phyloP scores from a whole-genome alignment of 2,888 invertebrate species.

The Lathronympha strigana region DNA sequence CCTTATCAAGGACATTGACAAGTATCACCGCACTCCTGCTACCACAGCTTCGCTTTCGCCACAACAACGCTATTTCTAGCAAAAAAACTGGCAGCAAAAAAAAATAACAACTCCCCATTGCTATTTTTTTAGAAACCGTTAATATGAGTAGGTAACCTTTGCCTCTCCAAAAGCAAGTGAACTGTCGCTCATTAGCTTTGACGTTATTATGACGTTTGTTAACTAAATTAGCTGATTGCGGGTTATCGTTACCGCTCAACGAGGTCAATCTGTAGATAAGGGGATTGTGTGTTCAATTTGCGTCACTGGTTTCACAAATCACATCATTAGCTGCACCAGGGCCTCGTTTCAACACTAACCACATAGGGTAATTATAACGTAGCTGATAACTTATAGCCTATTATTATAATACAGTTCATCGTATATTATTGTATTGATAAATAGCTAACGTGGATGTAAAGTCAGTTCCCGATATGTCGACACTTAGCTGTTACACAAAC shows the following conservation, averaged over 20 bases:
- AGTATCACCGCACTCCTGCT: too few relatives aligned
- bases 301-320: slow-evolving; percentile 57
- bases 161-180: slow-evolving; percentile 14
- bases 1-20: too few relatives aligned
- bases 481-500: too few relatives aligned
- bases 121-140: slow-evolving; percentile 1
- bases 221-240: slow-evolving; percentile 62
- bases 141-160: slow-evolving; percentile 17
- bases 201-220: slow-evolving; percentile 45
- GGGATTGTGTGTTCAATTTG: slow-evolving; percentile 53
- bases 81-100: background rate
- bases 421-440: too few relatives aligned
- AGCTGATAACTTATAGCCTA: too few relatives aligned
- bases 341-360: slow-evolving; percentile 1
- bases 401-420: too few relatives aligned
- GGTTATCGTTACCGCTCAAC: slow-evolving; percentile 63
- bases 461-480: too few relatives aligned
- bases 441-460: too few relatives aligned
- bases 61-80: too few relatives aligned
- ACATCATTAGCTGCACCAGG: slow-evolving; percentile 5
- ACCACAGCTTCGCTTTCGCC: too few relatives aligned
- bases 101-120: background rate
- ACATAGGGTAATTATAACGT: background rate
- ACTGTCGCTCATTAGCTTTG: slow-evolving; percentile 41
- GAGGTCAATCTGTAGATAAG: slow-evolving; percentile 74